Evolutionary conservation across 2,888 invertebrate species (phyloP).

Genomic region (Harmothoe impar): DNA sequence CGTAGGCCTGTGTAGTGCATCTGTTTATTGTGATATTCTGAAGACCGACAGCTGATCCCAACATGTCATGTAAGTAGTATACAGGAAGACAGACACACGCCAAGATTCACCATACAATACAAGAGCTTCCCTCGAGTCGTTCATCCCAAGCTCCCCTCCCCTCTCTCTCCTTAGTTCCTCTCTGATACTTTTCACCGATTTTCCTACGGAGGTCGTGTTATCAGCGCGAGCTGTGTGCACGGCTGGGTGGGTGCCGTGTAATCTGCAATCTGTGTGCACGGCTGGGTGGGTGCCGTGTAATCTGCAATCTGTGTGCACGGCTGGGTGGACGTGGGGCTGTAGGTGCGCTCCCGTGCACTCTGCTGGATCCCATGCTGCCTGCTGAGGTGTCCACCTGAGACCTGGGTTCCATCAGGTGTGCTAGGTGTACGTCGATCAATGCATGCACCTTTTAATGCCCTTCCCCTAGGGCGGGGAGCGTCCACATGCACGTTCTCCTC

Average conservation of each 20-base stretch:
- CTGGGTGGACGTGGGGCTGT: background rate
- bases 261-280: too few relatives aligned
- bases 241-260: too few relatives aligned
- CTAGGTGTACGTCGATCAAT: background rate
- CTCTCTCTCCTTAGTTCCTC: background rate
- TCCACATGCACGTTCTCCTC: too few relatives aligned
- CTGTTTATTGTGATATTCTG: too few relatives aligned
- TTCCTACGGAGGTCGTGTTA: background rate
- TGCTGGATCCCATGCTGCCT: background rate
- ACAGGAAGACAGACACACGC: too few relatives aligned
- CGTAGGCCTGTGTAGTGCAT: too few relatives aligned
- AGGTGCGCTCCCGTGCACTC: background rate
- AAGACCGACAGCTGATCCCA: too few relatives aligned
- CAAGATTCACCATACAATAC: too few relatives aligned
- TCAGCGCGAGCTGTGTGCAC: background rate
- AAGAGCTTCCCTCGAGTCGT: too few relatives aligned
- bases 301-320: background rate
- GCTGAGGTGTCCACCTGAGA: constrained; percentile 15
- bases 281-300: too few relatives aligned
- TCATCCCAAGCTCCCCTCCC: background rate
- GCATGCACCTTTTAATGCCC: constrained; percentile 20
- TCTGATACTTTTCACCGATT: background rate
- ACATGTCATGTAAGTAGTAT: too few relatives aligned
- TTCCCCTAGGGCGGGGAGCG: background rate
- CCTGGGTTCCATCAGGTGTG: background rate